These are phyloP conservation scores for Tiliacea aurago DNA, from an alignment of 2,888 invertebrate genomes.

Conservation along the genomic window DNA sequence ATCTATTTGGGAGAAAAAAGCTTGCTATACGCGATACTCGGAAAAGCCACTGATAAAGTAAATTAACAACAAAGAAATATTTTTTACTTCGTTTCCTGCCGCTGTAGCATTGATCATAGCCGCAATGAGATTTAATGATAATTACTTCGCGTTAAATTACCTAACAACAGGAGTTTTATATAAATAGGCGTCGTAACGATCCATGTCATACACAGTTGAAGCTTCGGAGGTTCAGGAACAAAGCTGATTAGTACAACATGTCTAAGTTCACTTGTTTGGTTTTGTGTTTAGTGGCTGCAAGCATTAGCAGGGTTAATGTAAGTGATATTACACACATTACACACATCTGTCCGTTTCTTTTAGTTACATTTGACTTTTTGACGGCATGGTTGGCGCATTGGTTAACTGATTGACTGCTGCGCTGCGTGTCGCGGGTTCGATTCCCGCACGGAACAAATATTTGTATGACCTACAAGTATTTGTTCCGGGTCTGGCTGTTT, in stretches of 20 bases:
- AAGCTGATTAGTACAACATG: conserved; percentile 44
- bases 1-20: not conserved
- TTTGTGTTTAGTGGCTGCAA: conserved; percentile 47
- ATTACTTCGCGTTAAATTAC: conserved; percentile 50
- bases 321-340: conserved; percentile 36
- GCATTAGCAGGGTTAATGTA: conserved; percentile 45
- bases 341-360: too few species aligned
- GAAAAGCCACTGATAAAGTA: conserved; percentile 17
- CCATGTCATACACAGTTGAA: conserved; percentile 41
- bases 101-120: conserved; percentile 46
- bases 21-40: not conserved
- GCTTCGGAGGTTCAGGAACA: conserved; percentile 44
- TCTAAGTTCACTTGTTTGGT: conserved; percentile 38
- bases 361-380: too few species aligned
- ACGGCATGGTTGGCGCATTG: too few species aligned
- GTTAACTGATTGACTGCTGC: too few species aligned
- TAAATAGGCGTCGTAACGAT: conserved; percentile 46
- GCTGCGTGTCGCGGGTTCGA: too few species aligned
- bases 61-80: conserved; percentile 37
- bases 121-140: conserved; percentile 51
- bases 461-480: too few species aligned
- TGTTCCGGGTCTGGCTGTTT: too few species aligned
- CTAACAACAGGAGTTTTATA: conserved; percentile 46
- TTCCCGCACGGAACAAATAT: too few species aligned
- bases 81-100: conserved; percentile 43